Percentiles rank a stretch among this genome's conserved stretches.
Evolutionary conservation across 2,888 invertebrate species (phyloP).

Genomic region (Dryobotodes eremita): DNA sequence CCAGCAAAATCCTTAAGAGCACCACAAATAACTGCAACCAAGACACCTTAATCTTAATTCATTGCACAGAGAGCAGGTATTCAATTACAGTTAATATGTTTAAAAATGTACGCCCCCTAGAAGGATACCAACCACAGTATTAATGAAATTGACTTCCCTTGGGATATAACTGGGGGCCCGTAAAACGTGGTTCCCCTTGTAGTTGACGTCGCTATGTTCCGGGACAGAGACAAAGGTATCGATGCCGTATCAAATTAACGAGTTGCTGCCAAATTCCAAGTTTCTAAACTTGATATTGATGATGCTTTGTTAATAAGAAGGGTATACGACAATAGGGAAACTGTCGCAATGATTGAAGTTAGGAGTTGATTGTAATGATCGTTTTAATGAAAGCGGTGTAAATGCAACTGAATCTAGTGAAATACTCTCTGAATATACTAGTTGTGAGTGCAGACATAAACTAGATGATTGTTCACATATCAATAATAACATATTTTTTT

Average conservation of each 20-base stretch:
- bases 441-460: background rate
- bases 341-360: constrained; percentile 31
- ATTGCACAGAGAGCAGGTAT: constrained; percentile 84
- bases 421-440: background rate
- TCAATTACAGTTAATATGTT: constrained; percentile 87
- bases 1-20: constrained; percentile 53
- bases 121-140: constrained; percentile 82
- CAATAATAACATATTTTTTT: background rate
- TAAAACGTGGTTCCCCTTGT: constrained; percentile 61
- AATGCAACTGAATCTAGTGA: background rate
- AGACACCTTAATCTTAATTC: constrained; percentile 84
- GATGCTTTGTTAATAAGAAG: constrained; percentile 46
- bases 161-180: constrained; percentile 74
- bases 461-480: background rate
- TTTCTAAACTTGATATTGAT: constrained; percentile 69
- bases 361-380: background rate
- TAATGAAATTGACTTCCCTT: constrained; percentile 89
- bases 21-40: constrained; percentile 67
- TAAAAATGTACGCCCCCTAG: constrained; percentile 84
- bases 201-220: constrained; percentile 70
- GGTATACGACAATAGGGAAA: background rate
- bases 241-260: constrained; percentile 76
- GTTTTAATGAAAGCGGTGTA: background rate
- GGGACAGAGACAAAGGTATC: constrained; percentile 76
- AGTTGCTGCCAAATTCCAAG: constrained; percentile 68